Percentiles rank a stretch among this genome's conserved stretches.
Evolutionary conservation across 2,113 vertebrate species (phyloP).

Genomic region (Tachuris rubrigastra): DNA sequence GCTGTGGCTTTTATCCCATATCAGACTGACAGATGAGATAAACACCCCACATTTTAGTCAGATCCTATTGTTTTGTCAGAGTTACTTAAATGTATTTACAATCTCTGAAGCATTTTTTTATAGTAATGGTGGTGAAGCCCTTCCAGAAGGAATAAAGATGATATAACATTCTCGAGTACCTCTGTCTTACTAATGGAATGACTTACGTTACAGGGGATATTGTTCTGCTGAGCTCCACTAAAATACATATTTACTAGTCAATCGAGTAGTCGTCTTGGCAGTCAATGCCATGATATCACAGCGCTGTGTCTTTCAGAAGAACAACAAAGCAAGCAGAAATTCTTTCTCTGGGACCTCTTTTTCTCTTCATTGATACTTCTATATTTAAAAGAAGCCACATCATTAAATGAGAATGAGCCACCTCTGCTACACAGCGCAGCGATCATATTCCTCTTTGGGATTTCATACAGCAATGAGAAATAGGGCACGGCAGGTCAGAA

Average conservation of each 20-base stretch:
- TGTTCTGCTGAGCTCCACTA: constrained; percentile 40
- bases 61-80: constrained; percentile 49
- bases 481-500: neutral
- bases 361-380: constrained; percentile 4
- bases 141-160: constrained; percentile 58
- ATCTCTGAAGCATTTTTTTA: neutral
- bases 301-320: neutral
- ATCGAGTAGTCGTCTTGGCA: constrained; percentile 25
- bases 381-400: constrained; percentile 41
- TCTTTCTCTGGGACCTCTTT: neutral
- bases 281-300: constrained; percentile 19
- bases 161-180: constrained; percentile 41
- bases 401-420: constrained; percentile 1
- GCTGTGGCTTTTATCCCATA: constrained; percentile 18
- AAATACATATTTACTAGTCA: constrained; percentile 66
- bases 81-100: constrained; percentile 60
- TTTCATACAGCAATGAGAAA: neutral
- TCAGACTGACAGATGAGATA: constrained; percentile 42
- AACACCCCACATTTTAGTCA: constrained; percentile 48
- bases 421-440: accelerated
- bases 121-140: constrained; percentile 60
- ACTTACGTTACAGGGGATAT: constrained; percentile 51
- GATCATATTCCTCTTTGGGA: neutral
- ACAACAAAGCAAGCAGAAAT: constrained; percentile 36
- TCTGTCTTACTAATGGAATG: constrained; percentile 69